phyloP scores from a whole-genome alignment of 1,140 invertebrate genomes.

The Drosophila bocqueti region DNA sequence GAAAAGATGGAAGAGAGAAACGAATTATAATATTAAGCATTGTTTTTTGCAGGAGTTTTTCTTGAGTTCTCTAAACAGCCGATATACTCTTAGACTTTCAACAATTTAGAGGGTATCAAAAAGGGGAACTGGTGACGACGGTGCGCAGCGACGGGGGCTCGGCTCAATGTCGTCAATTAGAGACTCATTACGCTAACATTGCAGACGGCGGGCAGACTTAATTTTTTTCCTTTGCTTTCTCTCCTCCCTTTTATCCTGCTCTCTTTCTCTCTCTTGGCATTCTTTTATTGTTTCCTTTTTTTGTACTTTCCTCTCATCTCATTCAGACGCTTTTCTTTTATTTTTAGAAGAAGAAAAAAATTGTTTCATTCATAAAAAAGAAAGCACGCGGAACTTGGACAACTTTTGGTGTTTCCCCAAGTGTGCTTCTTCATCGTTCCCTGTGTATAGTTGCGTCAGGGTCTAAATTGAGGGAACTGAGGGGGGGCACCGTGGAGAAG shows the following conservation, averaged over 20 bases:
- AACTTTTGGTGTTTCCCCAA: constrained; percentile 77
- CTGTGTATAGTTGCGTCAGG: constrained; percentile 49
- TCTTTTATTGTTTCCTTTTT: constrained; percentile 76
- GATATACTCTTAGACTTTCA: neutral
- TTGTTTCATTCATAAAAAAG: constrained; percentile 76
- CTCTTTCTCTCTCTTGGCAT: constrained; percentile 44
- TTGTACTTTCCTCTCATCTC: constrained; percentile 12
- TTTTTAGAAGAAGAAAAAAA: constrained; percentile 63
- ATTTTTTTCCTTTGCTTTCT: constrained; percentile 36
- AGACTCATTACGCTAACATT: constrained; percentile 83
- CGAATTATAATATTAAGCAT: neutral
- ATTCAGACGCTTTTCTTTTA: constrained; percentile 43
- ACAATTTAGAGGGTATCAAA: constrained; percentile 3
- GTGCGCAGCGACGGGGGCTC: constrained; percentile 17
- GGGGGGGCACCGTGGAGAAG: neutral
- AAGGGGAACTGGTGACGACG: constrained; percentile 19
- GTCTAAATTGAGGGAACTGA: constrained; percentile 35
- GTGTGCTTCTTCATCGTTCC: constrained; percentile 18
- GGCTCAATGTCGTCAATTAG: constrained; percentile 84
- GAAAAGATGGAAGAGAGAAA: neutral
- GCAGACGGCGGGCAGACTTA: constrained; percentile 81
- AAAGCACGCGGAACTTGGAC: constrained; percentile 71
- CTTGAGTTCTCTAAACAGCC: neutral
- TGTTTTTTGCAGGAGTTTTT: neutral
- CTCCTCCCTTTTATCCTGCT: constrained; percentile 36